phyloP scores from a whole-genome alignment of 2,888 invertebrate genomes.

The Cataglyphis albicans region DNA sequence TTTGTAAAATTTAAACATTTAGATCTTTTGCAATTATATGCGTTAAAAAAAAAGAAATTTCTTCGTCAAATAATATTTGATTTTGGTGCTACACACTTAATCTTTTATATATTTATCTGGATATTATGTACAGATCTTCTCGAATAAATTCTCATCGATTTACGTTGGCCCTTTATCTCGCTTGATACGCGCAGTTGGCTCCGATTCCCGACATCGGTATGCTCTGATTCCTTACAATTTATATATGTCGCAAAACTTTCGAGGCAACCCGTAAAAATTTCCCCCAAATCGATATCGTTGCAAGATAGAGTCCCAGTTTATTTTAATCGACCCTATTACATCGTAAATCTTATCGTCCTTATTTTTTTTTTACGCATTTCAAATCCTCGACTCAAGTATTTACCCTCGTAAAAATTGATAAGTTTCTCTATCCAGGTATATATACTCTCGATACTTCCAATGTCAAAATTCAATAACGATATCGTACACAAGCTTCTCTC shows the following conservation, averaged over 20 bases:
- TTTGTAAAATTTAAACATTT: background rate
- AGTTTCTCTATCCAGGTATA: conserved; percentile 4
- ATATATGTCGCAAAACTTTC: conserved; percentile 20
- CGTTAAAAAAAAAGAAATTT: background rate
- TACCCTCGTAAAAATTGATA: background rate
- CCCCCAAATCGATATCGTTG: background rate
- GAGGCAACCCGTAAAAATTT: conserved; percentile 1
- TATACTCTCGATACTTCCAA: conserved; percentile 3
- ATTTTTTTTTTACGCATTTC: background rate
- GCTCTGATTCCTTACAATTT: conserved; percentile 31
- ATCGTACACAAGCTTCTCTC: conserved; percentile 28
- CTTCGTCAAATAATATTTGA: background rate
- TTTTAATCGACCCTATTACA: background rate
- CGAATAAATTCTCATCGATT: conserved; percentile 48
- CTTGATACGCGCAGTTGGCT: conserved; percentile 44
- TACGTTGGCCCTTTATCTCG: conserved; percentile 41
- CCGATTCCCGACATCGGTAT: conserved; percentile 28
- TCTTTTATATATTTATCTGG: conserved; percentile 2
- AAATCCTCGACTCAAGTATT: background rate
- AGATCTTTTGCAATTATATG: background rate
- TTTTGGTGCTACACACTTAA: background rate
- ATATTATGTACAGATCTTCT: conserved; percentile 35
- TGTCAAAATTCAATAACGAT: conserved; percentile 47
- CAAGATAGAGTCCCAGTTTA: background rate
- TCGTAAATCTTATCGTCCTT: background rate